phyloP scores from a whole-genome alignment of 2,888 invertebrate species.

The Chironomus riparius region DNA sequence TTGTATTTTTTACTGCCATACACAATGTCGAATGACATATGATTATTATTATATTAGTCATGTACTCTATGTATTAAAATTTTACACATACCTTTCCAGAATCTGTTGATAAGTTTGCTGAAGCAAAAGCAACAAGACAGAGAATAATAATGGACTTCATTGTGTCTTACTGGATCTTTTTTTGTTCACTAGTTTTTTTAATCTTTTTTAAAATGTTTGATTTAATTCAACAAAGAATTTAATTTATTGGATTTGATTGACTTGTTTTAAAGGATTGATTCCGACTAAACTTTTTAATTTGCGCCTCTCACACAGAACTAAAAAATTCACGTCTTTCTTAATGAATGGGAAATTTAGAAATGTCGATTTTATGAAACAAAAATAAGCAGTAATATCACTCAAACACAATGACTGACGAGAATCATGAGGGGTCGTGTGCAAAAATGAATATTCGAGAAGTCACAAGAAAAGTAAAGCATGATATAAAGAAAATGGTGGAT shows the following conservation, averaged over 20 bases:
- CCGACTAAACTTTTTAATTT: not conserved
- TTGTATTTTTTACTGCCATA: not conserved
- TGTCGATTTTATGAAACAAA: conserved; percentile 12
- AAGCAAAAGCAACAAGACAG: not conserved
- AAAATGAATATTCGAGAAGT: not conserved
- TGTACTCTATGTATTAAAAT: too few species aligned
- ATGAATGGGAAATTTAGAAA: conserved; percentile 6
- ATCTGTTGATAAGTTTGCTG: not conserved
- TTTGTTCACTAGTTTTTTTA: not conserved
- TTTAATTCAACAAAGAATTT: not conserved
- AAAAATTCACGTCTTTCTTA: not conserved
- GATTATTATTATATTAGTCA: too few species aligned
- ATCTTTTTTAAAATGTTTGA: not conserved
- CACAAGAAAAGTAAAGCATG: not conserved
- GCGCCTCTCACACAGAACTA: not conserved
- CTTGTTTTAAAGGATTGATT: not conserved
- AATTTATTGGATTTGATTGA: not conserved
- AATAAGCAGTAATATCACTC: conserved; percentile 1
- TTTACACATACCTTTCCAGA: not conserved
- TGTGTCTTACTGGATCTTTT: not conserved
- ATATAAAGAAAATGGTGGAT: too few species aligned
- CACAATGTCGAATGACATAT: too few species aligned
- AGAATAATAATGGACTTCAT: not conserved
- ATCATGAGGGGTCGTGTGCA: conserved; percentile 8
- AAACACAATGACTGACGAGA: not conserved